Base-by-base conservation (phyloP, 2,888 invertebrate genomes). In the Parasteatoda lunata region DNA sequence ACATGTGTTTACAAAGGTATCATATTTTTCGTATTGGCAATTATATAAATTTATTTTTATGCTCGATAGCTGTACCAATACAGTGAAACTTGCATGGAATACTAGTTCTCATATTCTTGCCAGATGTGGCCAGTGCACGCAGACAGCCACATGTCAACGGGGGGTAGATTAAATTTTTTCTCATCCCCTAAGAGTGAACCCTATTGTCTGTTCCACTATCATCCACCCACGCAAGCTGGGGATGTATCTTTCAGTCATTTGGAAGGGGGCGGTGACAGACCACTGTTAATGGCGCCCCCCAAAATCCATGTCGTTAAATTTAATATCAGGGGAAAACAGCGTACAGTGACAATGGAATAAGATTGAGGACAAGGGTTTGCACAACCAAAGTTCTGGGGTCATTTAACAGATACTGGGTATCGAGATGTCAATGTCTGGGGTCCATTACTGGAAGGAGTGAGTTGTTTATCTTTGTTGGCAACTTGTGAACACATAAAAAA, bases 271-370 rank as follows among this genome's bases (percentile, higher is more conserved):
- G 30, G 30, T 30, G 8, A 59, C 59, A 9, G n/a, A n/a, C 45
- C 49, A 11, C 48, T 71, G 64, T 71, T 71, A 70, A 71, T 79
- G 70, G 70, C 48, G 47, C 64, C 59, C 72, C 72, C 65, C 47
- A 68, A 54, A 64, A 15, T 51, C 59, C 64, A 54, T 7, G 73
- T 80, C 80, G 72, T 80, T 72, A 80, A 80, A 80, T 80, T 72
- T 72, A 72, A 80, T 80, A 80, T 72, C 79, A 30, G 69, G 30
- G 66, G 69, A 13, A n/a, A n/a, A n/a, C 52, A 30, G 30, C 65
- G 47, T n/a, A n/a, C 59, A 4, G 4, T 7, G 59, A 59, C 59
- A 59, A 59, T 59, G 7, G 59, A n/a, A 59, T 59, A n/a, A 9
- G n/a, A n/a, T 59, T n/a, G n/a, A n/a, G 59, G 59, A 13, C 59